Evolutionary conservation across 2,888 invertebrate genomes (phyloP), one percentile per base, ranked within the genome.

Genomic region (Pachydiplax longipennis): DNA sequence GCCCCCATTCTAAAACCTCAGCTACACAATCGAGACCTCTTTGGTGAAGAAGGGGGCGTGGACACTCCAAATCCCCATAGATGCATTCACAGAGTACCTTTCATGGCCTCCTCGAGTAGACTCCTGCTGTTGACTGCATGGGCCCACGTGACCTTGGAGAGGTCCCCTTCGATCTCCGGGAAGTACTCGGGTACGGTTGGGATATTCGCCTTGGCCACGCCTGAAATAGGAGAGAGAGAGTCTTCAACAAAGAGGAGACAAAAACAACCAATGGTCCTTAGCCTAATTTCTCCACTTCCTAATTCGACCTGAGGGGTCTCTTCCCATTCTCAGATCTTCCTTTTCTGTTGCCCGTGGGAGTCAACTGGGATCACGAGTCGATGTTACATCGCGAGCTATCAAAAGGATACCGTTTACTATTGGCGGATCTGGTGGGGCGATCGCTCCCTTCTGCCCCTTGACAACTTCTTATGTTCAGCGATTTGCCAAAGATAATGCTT

Each of bases 91-190:
- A 73, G 25, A 31, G 31, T 93, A 94, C 94, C 93, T 91, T 92
- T 91, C 4, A 98, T 94, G 65, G 96, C 96, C 1, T 95, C 94
- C 12, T 95, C 93, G 65, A 98, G 94, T 91, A 95, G 94, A 0
- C 95, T 94, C 93, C 95, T 95, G 92, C 96, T 96, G 93, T 98
- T 98, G 80, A 97, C 97, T 58, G 97, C 98, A 94, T 98, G 98
- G 0, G 97, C 97, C 98, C 98, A 98, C 35, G 95, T 96, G 44
- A 98, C 95, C 91, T 95, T 95, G 0, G 97, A 97, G 90, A 97
- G 94, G 93, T 98, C 97, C 90, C 94, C 95, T 10, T 94, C 92
- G 48, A 94, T 92, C n/a, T 94, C 92, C 0, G 94, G 94, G 92
- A 95, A 96, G 92, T 94, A 95, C n/a, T 92, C 93, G 22, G 92